Percentiles rank a stretch among this genome's conserved stretches.
These are phyloP conservation scores for Lemur catta DNA, from an alignment of 2,797 vertebrate genomes.

Conservation along the genomic window DNA sequence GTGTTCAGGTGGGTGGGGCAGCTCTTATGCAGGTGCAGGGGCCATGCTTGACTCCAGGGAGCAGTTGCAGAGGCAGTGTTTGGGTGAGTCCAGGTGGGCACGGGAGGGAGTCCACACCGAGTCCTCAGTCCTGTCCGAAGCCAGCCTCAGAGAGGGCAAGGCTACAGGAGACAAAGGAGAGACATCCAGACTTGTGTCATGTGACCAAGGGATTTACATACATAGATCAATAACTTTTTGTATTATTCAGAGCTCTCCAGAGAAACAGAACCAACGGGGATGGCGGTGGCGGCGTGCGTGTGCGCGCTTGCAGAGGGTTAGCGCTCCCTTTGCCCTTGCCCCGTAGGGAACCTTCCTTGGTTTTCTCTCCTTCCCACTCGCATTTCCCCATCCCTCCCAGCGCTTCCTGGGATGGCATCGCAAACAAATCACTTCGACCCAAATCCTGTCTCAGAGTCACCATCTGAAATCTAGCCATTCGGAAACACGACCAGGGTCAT, in stretches of 20 bases:
- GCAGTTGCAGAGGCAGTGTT: neutral
- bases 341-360: rapidly evolving
- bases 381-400: neutral
- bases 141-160: neutral
- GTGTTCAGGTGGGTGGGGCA: neutral
- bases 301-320: too few relatives aligned
- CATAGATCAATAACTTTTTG: neutral
- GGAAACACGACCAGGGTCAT: neutral
- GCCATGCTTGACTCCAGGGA: neutral
- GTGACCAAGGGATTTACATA: neutral
- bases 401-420: neutral
- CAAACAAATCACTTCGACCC: neutral
- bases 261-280: neutral
- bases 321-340: too few relatives aligned
- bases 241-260: neutral
- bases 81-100: too few relatives aligned
- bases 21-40: neutral
- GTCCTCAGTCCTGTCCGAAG: neutral
- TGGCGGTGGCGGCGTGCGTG: too few relatives aligned
- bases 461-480: too few relatives aligned
- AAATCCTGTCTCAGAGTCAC: neutral
- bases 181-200: neutral
- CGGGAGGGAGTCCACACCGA: neutral
- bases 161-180: neutral
- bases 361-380: neutral